Evolutionary conservation across 2,888 invertebrate species (phyloP), one percentile per base, ranked within the genome.

Genomic region (Neoitamus cyanurus): DNA sequence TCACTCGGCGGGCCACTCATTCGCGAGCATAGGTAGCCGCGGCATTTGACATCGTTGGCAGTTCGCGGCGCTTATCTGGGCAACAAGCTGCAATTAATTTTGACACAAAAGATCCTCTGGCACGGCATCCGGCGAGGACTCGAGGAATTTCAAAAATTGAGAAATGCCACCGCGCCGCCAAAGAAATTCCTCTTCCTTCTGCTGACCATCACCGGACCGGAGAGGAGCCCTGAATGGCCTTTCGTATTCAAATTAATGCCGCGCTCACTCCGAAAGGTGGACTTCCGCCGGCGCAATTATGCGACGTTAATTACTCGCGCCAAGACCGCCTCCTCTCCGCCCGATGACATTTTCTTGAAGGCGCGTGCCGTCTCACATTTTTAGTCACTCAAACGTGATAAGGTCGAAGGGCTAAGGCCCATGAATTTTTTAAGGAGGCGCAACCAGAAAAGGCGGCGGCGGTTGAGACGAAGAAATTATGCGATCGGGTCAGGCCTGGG

Each of bases 81-180:
- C 2, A 83, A 83, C 83, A 69, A 46, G 72, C 42, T 42, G 70
- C 83, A 83, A 83, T 83, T 83, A 83, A 83, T 83, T 83, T 83
- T 42, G 83, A 83, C 83, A 83, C 72, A 83, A 83, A 83, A 83
- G 69, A 72, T 83, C 83, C 37, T 37, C 72, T 42, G 72, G 48
- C 83, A 83, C 83, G 83, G 83, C 72, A 83, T 83, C 83, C 31
- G 20, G 20, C 69, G 30, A 72, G 70, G 42, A 72, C n/a, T 34
- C 42, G 15, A 70, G 72, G 72, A 83, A 72, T 83, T 83, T 72
- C 70, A 83, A 83, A 83, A 83, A 72, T 83, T 83, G 48, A 46
- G 72, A 83, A 83, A 36, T 78, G 77, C 48, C 68, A 11, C n/a
- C 31, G 70, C 30, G 5, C 72, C 72, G 83, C 34, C 72, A 83